Conservation (phyloP, 2,797 vertebrate genomes). For the Vultur gryphus region DNA sequence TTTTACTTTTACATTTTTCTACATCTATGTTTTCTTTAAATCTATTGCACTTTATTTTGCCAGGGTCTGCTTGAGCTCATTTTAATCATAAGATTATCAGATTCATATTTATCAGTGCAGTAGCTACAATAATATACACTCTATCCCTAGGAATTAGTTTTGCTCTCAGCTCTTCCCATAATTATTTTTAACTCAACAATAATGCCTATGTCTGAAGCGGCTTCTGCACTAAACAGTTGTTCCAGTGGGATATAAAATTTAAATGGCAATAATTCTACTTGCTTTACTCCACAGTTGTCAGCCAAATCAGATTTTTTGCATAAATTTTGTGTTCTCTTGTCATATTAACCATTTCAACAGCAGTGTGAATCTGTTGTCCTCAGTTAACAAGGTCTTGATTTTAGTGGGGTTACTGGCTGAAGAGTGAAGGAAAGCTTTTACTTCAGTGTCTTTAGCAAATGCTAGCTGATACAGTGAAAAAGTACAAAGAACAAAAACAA, state of each 20-base stretch:
- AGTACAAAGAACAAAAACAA: background rate
- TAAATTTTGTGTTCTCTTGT: background rate
- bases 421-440: background rate
- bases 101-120: background rate
- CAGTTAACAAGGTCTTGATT: background rate
- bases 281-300: background rate
- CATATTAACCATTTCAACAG: background rate
- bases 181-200: constrained; percentile 12
- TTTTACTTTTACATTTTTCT: background rate
- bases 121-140: background rate
- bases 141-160: background rate
- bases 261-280: background rate
- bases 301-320: background rate
- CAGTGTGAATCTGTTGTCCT: background rate
- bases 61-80: background rate
- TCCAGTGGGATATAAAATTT: background rate
- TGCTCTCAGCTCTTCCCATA: background rate
- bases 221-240: background rate
- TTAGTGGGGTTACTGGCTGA: background rate
- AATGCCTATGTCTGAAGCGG: background rate
- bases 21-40: background rate
- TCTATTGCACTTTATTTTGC: background rate
- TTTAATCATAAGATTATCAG: background rate
- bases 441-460: background rate
- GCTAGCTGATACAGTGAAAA: background rate